Evolutionary conservation across 2,113 vertebrate genomes (phyloP), one percentile per base, ranked within the genome.

Genomic region (Pelecanoides urinatrix): DNA sequence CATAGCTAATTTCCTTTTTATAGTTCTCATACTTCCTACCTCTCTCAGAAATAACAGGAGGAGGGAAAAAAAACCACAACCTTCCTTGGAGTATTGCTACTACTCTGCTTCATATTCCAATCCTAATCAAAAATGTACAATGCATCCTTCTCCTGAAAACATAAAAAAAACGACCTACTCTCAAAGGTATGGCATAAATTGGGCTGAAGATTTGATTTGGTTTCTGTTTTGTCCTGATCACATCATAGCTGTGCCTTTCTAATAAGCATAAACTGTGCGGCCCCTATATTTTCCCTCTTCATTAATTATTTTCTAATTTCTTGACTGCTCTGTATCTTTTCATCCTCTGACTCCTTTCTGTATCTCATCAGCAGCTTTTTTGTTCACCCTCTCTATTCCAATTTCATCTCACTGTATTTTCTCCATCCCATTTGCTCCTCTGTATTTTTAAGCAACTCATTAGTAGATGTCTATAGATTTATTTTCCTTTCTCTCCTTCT

Each of bases 241-340:
- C 7, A 38, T 53, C 11, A 27, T 26, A n/a, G 11, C 9, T 70
- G 6, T 6, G 16, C 2, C 7, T 79, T 88, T 70, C 45, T 62
- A 59, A 36, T 36, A 72, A 59, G 23, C 88, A 83, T 73, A 5
- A 66, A 40, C 1, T 14, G 1, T 62, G 3, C 15, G 77, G 10
- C 8, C 11, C 61, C 70, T 56, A 7, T 65, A 47, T 90, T 93
- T 87, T 58, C 14, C 14, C 38, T 67, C 13, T 62, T 86, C 29
- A 55, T 63, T 84, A 87, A 87, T 72, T 93, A 77, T 76, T 94
- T 87, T 72, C 34, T 65, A 68, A 71, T 85, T 75, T 91, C 34
- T 88, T 74, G 21, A 52, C 25, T 87, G 10, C 6, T 80, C 8
- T 72, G 14, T 61, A 44, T 36, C 18, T 82, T 91, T 77, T 81